Evolutionary conservation across 2,797 vertebrate species (phyloP), one percentile per base, ranked within the genome.

Genomic region (Neosilurus mollespiculum): DNA sequence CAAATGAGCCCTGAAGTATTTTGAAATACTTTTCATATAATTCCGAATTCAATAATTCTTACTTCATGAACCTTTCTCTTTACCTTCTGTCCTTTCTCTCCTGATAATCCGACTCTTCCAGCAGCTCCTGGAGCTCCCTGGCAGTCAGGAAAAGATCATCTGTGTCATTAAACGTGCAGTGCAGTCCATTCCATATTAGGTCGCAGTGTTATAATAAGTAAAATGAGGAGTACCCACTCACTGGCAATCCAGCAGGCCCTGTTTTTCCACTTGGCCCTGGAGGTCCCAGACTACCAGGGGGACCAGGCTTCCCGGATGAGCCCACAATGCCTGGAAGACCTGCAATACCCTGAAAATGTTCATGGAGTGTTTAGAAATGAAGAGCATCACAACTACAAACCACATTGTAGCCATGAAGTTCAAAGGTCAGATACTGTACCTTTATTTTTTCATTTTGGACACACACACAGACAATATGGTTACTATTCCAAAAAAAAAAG

Each of bases 41-140:
- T 16, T 11, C 24, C 49, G 7, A 71, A 71, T 6, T 12, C 51
- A 71, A 53, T 2, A 12, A 24, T 51, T n/a, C 70, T 73, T 9
- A 54, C 3, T 24, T 72, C 2, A 73, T 15, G 34, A 71, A 26
- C 14, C 20, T 26, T 7, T 34, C 22, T 51, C 82, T 86, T 90
- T 87, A 96, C 96, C 95, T 92, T 91, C n/a, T 92, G 91, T 86
- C 95, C 96, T 89, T 90, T 94, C 72, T 91, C 86, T 85, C 95
- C 96, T 0, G 62, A 1, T 56, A 85, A 79, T 3, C 96, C 95
- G 64, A 76, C 82, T 0, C 22, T 14, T 72, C 96, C 96, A 0
- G 14, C 22, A 0, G 80, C 54, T 26, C 95, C 96, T 51, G 90
- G 65, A 69, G 75, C 83, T 22, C 92, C 92, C 92, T 93, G 85